phyloP scores from a whole-genome alignment of 1,140 invertebrate species.

The Ganaspis sp. region DNA sequence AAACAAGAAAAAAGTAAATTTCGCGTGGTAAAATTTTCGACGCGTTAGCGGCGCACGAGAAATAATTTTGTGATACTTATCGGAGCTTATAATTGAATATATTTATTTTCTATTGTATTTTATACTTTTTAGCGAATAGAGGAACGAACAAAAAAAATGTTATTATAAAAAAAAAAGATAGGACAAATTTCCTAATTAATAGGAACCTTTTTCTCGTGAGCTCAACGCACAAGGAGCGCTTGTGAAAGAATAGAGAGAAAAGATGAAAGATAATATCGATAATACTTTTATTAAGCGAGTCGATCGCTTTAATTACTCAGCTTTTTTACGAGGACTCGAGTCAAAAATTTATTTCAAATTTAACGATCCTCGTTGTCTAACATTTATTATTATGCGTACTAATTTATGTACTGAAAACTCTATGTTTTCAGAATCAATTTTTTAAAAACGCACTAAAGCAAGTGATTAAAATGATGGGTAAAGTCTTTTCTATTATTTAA shows the following conservation, averaged over 20 bases:
- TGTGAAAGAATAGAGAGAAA: slow-evolving; percentile 36
- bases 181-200: slow-evolving; percentile 9
- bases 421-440: not conserved
- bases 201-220: slow-evolving; percentile 32
- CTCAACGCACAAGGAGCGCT: slow-evolving; percentile 35
- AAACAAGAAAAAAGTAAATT: slow-evolving; percentile 44
- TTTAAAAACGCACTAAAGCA: not conserved
- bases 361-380: slow-evolving; percentile 57
- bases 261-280: slow-evolving; percentile 34
- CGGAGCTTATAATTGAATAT: slow-evolving; percentile 23
- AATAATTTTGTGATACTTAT: slow-evolving; percentile 27
- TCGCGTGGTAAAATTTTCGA: slow-evolving; percentile 33
- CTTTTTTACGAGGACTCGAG: slow-evolving; percentile 61
- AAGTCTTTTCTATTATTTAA: too few relatives aligned
- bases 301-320: slow-evolving; percentile 55
- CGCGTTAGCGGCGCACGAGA: slow-evolving; percentile 27
- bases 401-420: slow-evolving; percentile 32
- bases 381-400: slow-evolving; percentile 48
- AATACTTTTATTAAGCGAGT: slow-evolving; percentile 45
- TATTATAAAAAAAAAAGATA: slow-evolving; percentile 27
- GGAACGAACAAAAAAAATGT: slow-evolving; percentile 40
- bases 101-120: slow-evolving; percentile 40
- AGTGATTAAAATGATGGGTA: not conserved
- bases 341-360: slow-evolving; percentile 61
- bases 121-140: slow-evolving; percentile 6